Evolutionary conservation across 1,140 invertebrate species (phyloP), one percentile per base, ranked within the genome.

Genomic region (Lepidurus couesii): DNA sequence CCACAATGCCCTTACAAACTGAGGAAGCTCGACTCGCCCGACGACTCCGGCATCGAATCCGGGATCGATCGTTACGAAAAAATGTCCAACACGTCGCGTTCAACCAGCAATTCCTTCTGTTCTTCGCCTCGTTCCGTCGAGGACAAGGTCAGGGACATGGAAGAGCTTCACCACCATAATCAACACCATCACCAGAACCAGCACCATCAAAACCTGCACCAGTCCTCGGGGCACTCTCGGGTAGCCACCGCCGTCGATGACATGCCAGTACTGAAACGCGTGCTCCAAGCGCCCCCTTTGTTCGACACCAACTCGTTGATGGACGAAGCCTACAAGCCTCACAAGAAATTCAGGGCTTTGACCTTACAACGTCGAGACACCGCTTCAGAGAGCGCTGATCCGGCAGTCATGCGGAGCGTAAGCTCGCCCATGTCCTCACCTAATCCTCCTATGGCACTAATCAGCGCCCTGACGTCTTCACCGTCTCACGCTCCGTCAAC

Each of bases 301-400:
- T 93, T 93, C 85, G 92, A 94, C 83, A 94, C 93, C 73, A 93
- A 93, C 82, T 92, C 92, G 1, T 85, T 96, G 53, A 96, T 96
- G 94, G 94, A 96, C 84, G 94, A 96, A 85, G 94, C 94, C 1
- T 96, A 96, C 87, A 94, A 95, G 83, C 94, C 94, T 74, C 95
- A 97, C 87, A 97, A 97, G 85, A 97, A 97, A 84, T 96, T 97
- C 88, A 89, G 95, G 5, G 82, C 82, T n/a, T 81, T 82, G 21
- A 77, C 47, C 73, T 78, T 21, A 76, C 80, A 75, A 44, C 80
- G 53, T 80, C 81, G 47, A 65, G 77, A 78, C n/a, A 45, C 75
- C 44, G 76, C 73, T 45, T 73, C 43, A n/a, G 44, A 79, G 26
- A 26, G 74, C 7, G 73, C 80, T 44, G 78, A 74, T 75, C 73